These are phyloP conservation scores for Poecilia latipinna DNA, from an alignment of 2,113 vertebrate genomes.

Conservation along the genomic window DNA sequence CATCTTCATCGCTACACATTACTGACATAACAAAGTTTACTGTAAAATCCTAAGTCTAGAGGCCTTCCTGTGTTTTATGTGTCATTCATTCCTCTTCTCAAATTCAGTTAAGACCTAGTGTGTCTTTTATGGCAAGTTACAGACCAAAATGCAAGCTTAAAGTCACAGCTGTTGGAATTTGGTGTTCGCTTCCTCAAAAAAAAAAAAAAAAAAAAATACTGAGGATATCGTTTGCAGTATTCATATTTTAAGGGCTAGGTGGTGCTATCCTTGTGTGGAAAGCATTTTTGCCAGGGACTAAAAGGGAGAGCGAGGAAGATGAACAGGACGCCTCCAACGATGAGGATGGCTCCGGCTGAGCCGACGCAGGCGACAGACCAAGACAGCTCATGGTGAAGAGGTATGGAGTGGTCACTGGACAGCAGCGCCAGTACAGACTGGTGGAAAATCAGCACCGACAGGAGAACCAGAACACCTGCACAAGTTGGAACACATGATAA, in stretches of 20 bases:
- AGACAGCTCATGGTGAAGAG: conserved; percentile 84
- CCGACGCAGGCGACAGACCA: conserved; percentile 88
- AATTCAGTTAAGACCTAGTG: conserved; percentile 57
- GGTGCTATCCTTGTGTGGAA: conserved; percentile 70
- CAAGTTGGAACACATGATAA: background rate
- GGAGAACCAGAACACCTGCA: conserved; percentile 86
- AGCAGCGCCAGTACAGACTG: conserved; percentile 84
- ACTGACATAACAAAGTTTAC: conserved; percentile 1
- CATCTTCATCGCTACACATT: conserved; percentile 27
- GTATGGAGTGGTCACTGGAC: conserved; percentile 76
- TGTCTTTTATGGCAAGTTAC: conserved; percentile 36
- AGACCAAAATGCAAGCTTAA: conserved; percentile 37
- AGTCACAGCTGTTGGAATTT: conserved; percentile 26
- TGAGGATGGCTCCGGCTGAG: conserved; percentile 81
- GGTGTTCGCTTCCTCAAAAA: conserved; percentile 29
- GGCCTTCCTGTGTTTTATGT: background rate
- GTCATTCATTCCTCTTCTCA: conserved; percentile 18
- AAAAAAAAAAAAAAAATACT: background rate
- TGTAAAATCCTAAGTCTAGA: conserved; percentile 16
- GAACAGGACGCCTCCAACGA: conserved; percentile 83
- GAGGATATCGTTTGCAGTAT: conserved; percentile 7
- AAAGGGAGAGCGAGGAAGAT: conserved; percentile 82
- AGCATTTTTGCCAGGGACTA: conserved; percentile 80
- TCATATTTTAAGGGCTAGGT: conserved; percentile 59
- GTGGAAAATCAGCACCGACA: conserved; percentile 86